Conservation (phyloP, 30 jellyfish, hydroid and myxozoan species). For the Catostylus mosaicus region DNA sequence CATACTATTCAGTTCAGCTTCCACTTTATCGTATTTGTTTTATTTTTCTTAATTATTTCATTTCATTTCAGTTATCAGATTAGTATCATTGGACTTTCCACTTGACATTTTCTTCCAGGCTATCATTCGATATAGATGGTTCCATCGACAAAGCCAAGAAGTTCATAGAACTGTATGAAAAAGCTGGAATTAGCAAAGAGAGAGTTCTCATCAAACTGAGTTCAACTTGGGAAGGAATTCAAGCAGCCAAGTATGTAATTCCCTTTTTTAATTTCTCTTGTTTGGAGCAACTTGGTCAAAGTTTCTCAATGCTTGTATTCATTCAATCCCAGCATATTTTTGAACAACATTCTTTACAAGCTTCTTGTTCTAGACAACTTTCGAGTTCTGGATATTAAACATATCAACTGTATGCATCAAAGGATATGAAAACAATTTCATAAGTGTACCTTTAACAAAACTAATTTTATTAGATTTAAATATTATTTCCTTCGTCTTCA, state of each 20-base stretch:
- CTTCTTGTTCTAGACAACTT: no score
- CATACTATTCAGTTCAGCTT: no score
- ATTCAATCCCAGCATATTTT: no score
- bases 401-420: no score
- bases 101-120: conserved; percentile 37
- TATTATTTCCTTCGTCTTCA: no score
- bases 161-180: conserved; percentile 83
- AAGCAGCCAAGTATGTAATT: conserved; percentile 94
- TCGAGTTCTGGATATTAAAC: no score
- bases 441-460: no score
- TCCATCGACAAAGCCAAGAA: conserved; percentile 84
- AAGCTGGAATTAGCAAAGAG: conserved; percentile 86
- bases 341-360: no score
- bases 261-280: background rate
- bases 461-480: no score
- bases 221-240: conserved; percentile 99
- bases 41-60: background rate
- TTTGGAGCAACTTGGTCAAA: background rate
- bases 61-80: background rate
- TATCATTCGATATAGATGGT: conserved; percentile 94
- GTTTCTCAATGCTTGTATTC: background rate
- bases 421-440: no score
- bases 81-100: background rate
- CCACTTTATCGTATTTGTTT: no score
- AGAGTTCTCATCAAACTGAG: conserved; percentile 92